These are phyloP conservation scores for Electrona antarctica DNA, from an alignment of 2,113 vertebrate genomes.

Conservation along the genomic window DNA sequence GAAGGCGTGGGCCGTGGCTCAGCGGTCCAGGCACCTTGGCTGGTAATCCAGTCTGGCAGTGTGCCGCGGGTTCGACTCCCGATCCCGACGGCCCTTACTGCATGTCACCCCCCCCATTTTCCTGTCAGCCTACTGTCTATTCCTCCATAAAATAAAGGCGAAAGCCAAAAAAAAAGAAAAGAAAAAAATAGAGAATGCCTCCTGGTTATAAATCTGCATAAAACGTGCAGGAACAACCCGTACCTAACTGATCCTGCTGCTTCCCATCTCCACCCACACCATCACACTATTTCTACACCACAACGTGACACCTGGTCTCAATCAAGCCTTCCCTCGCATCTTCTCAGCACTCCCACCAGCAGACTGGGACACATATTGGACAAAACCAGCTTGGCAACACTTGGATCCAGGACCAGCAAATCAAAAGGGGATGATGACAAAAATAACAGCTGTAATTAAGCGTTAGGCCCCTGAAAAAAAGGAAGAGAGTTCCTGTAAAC, in stretches of 20 bases:
- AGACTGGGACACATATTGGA: conserved; percentile 46
- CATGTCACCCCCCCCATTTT: too few relatives aligned
- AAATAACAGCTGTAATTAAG: conserved; percentile 62
- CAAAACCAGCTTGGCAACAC: conserved; percentile 53
- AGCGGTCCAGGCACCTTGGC: too few relatives aligned
- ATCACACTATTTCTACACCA: conserved; percentile 40
- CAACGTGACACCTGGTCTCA: conserved; percentile 62
- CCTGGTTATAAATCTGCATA: neutral
- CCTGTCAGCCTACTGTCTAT: too few relatives aligned
- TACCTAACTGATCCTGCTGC: conserved; percentile 29
- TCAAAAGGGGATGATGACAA: conserved; percentile 56
- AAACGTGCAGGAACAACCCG: conserved; percentile 5
- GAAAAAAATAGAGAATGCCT: neutral
- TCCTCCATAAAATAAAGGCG: too few relatives aligned
- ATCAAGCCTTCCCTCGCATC: conserved; percentile 52
- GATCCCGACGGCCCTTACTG: too few relatives aligned
- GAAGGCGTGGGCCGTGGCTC: too few relatives aligned
- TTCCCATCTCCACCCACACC: conserved; percentile 48
- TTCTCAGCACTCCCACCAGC: conserved; percentile 53
- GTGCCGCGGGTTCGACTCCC: too few relatives aligned
- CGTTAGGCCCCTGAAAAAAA: conserved; percentile 31
- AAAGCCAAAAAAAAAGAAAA: too few relatives aligned
- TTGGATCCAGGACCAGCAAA: conserved; percentile 61
- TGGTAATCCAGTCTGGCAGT: too few relatives aligned
- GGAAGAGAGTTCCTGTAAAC: conserved; percentile 22